Evolutionary conservation across 1,140 invertebrate species (phyloP).

Genomic region (Trichonephila clavipes): DNA sequence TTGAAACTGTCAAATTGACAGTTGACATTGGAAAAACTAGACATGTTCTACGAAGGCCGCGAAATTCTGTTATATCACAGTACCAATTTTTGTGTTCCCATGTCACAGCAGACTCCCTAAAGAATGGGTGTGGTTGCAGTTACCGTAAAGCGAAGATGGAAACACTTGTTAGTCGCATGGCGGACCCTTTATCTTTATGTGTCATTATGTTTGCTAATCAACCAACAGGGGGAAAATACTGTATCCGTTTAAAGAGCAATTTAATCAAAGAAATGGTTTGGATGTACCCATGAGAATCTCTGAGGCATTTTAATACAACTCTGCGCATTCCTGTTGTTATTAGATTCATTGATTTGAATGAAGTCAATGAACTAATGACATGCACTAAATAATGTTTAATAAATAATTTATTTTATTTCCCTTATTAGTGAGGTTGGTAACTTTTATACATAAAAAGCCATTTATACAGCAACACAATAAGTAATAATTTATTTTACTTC

Average conservation of each 20-base stretch:
- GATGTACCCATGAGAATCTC: background rate
- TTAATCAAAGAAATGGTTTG: background rate
- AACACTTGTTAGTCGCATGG: background rate
- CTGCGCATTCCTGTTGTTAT: background rate
- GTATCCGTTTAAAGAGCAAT: background rate
- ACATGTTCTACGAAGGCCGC: background rate
- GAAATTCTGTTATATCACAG: background rate
- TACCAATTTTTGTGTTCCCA: background rate
- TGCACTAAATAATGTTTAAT: too few relatives aligned
- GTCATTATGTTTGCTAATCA: background rate
- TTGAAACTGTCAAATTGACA: background rate
- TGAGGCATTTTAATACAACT: background rate
- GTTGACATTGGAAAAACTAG: background rate
- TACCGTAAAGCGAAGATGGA: background rate
- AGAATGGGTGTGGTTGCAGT: background rate
- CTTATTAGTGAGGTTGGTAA: too few relatives aligned
- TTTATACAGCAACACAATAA: too few relatives aligned
- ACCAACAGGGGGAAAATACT: background rate
- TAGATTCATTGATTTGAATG: background rate
- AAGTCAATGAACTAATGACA: too few relatives aligned
- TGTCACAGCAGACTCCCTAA: background rate
- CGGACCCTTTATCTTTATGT: background rate
- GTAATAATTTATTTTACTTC: too few relatives aligned
- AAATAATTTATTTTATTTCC: too few relatives aligned
- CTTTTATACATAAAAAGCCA: too few relatives aligned